Evolutionary conservation across 2,797 vertebrate species (phyloP).

Genomic region (Hyperoplus lanceolatus): DNA sequence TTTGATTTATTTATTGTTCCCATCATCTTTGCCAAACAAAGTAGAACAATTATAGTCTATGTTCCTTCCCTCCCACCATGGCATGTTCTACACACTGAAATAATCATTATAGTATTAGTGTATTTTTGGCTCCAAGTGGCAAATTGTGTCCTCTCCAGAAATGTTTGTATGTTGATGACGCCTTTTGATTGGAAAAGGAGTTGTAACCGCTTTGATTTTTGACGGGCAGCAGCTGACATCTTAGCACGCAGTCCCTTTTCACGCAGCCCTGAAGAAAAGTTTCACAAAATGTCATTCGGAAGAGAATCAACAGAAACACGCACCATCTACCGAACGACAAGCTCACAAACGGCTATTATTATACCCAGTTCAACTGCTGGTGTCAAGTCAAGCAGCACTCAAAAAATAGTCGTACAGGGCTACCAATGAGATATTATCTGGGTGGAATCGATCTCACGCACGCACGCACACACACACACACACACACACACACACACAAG

Average conservation of each 20-base stretch:
- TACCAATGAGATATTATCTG: slow-evolving; percentile 28
- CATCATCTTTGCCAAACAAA: no score
- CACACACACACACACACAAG: not conserved
- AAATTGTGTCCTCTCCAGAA: slow-evolving; percentile 25
- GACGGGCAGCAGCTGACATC: slow-evolving; percentile 41
- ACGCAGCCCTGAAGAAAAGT: slow-evolving; percentile 36
- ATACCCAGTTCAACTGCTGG: slow-evolving; percentile 64
- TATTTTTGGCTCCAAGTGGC: not conserved
- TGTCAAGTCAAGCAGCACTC: slow-evolving; percentile 22
- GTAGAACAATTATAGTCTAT: no score
- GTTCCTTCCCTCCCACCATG: no score
- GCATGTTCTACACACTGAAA: not conserved
- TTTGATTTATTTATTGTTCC: no score
- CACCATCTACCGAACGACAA: slow-evolving; percentile 59
- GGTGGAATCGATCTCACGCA: slow-evolving; percentile 9
- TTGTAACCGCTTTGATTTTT: slow-evolving; percentile 25
- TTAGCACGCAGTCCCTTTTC: slow-evolving; percentile 45
- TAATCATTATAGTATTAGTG: not conserved
- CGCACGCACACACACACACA: slow-evolving; percentile 10
- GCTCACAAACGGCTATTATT: slow-evolving; percentile 75
- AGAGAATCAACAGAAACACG: slow-evolving; percentile 50
- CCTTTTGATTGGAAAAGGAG: slow-evolving; percentile 22
- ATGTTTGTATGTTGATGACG: not conserved
- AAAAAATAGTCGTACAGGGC: slow-evolving; percentile 40
- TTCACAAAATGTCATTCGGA: slow-evolving; percentile 56